Evolutionary conservation across 2,113 vertebrate genomes (phyloP).

Genomic region (Ctenodactylus gundi): DNA sequence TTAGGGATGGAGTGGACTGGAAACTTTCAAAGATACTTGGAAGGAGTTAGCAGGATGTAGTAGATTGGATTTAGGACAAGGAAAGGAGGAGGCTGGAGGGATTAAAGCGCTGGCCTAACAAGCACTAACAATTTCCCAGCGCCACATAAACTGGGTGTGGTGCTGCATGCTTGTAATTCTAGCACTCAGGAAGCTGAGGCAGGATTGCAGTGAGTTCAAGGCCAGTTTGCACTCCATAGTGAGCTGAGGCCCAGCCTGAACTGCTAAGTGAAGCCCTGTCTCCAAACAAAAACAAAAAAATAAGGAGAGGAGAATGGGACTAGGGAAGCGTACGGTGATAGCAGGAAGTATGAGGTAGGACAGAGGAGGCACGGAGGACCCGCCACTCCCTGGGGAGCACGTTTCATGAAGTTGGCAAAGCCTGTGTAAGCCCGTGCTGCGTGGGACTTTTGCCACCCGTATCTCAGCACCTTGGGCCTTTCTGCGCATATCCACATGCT

Average conservation of each 20-base stretch:
- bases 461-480: neutral
- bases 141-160: too few species aligned
- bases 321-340: neutral
- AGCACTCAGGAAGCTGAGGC: too few species aligned
- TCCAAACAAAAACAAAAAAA: too few species aligned
- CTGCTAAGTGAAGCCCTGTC: too few species aligned
- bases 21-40: neutral
- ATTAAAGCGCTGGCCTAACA: too few species aligned
- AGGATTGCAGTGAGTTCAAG: too few species aligned
- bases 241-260: too few species aligned
- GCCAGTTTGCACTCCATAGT: too few species aligned
- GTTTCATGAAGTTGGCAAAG: neutral
- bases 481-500: neutral
- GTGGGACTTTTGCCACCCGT: neutral
- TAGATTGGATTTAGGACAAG: neutral
- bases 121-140: too few species aligned
- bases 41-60: neutral
- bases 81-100: neutral
- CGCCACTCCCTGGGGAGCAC: neutral
- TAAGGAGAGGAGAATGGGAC: neutral
- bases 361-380: neutral
- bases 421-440: neutral
- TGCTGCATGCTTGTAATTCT: too few species aligned
- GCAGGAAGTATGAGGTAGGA: too few species aligned
- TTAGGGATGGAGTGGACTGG: neutral